Conservation (phyloP, 2,797 vertebrate species). For the Eupleurogrammus muticus region DNA sequence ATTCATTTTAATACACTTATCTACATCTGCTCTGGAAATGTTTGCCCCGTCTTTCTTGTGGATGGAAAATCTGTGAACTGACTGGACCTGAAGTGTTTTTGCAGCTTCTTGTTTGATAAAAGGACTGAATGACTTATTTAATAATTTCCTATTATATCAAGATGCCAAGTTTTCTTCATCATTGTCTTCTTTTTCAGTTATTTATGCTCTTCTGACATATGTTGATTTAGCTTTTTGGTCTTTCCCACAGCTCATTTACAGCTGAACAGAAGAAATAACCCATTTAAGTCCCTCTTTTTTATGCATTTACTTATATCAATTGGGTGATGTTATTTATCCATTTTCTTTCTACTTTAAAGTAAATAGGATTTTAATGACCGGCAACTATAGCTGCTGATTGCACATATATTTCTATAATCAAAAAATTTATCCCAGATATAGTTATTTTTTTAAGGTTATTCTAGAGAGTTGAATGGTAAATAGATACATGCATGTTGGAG, state of each 20-base stretch:
- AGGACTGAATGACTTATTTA: neutral
- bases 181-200: neutral
- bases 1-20: neutral
- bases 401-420: too few relatives aligned
- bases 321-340: too few relatives aligned
- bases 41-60: neutral
- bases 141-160: neutral
- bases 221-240: neutral
- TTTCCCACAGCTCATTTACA: neutral
- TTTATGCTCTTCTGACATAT: neutral
- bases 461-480: too few relatives aligned
- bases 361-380: too few relatives aligned
- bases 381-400: too few relatives aligned
- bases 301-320: too few relatives aligned
- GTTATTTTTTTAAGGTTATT: too few relatives aligned
- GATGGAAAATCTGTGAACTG: neutral
- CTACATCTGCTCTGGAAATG: neutral
- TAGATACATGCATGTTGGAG: too few relatives aligned
- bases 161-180: neutral
- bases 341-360: too few relatives aligned
- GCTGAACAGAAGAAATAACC: too few relatives aligned
- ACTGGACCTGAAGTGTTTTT: neutral
- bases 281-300: too few relatives aligned
- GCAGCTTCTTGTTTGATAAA: neutral
- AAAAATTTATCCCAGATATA: too few relatives aligned